Evolutionary conservation across 2,888 invertebrate genomes (phyloP).

Genomic region (Apotomis capreana): DNA sequence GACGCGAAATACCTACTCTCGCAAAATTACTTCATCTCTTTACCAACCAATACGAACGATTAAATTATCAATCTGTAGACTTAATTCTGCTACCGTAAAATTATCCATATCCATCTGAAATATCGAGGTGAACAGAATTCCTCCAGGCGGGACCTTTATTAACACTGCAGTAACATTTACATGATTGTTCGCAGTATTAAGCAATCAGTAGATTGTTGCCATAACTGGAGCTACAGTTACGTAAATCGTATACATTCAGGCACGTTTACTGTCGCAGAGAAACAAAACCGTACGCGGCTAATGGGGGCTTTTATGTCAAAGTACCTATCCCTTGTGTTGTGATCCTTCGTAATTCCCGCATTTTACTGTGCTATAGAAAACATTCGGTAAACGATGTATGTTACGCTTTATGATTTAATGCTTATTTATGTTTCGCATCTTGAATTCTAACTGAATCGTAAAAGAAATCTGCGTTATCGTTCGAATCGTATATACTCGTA

Average conservation of each 20-base stretch:
- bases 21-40: conserved; percentile 53
- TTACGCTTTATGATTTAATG: conserved; percentile 13
- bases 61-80: conserved; percentile 27
- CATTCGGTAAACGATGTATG: conserved; percentile 9
- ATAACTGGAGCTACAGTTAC: conserved; percentile 59
- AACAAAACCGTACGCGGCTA: conserved; percentile 49
- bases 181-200: conserved; percentile 57
- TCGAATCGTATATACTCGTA: conserved; percentile 18
- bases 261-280: conserved; percentile 48
- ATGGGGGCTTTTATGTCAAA: conserved; percentile 55
- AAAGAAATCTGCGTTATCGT: conserved; percentile 24
- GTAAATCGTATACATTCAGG: conserved; percentile 55
- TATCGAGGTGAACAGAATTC: conserved; percentile 6
- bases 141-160: conserved; percentile 24
- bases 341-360: conserved; percentile 25
- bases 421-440: conserved; percentile 24
- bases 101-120: conserved; percentile 14
- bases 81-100: conserved; percentile 19
- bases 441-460: conserved; percentile 16
- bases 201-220: conserved; percentile 68
- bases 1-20: conserved; percentile 40
- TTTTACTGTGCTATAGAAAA: conserved; percentile 12
- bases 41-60: conserved; percentile 48
- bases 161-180: conserved; percentile 55
- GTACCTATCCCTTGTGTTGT: conserved; percentile 11